These are phyloP conservation scores for Cylloceria caligata DNA, from an alignment of 2,888 invertebrate genomes.

Conservation along the genomic window DNA sequence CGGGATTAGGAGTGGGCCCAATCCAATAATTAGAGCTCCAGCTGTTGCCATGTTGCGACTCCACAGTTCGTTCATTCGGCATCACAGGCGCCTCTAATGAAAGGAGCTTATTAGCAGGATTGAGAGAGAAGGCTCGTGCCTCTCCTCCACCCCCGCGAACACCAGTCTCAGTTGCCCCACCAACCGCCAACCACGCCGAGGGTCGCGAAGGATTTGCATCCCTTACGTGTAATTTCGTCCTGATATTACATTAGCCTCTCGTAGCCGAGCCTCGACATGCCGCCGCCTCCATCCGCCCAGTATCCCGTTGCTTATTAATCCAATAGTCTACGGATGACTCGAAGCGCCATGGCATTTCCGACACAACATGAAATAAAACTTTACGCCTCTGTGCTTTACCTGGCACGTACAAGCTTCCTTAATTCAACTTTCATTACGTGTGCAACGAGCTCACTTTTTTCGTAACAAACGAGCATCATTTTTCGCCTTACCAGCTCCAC, in stretches of 20 bases:
- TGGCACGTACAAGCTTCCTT: conserved; percentile 21
- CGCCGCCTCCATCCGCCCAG: conserved; percentile 33
- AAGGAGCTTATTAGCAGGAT: conserved; percentile 80
- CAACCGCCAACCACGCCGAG: conserved; percentile 52
- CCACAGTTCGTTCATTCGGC: conserved; percentile 79
- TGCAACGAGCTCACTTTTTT: not conserved
- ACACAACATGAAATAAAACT: conserved; percentile 41
- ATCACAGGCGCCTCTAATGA: conserved; percentile 78
- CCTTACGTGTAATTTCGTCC: conserved; percentile 79
- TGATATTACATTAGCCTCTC: conserved; percentile 78
- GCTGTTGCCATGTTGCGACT: conserved; percentile 79
- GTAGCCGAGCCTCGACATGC: conserved; percentile 40
- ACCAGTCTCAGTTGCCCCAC: conserved; percentile 24
- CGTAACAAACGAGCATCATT: not conserved
- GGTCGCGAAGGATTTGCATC: conserved; percentile 76
- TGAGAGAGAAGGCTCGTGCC: conserved; percentile 37
- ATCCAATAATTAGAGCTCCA: conserved; percentile 75
- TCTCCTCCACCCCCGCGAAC: conserved; percentile 36
- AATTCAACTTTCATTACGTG: conserved; percentile 15
- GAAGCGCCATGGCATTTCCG: conserved; percentile 28
- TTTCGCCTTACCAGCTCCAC: conserved; percentile 2
- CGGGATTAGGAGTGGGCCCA: conserved; percentile 69
- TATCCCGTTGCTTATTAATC: conserved; percentile 56
- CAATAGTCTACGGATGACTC: conserved; percentile 43
- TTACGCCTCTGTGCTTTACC: not conserved